Evolutionary conservation across 2,113 vertebrate species (phyloP).

Genomic region (Copsychus sechellarum): DNA sequence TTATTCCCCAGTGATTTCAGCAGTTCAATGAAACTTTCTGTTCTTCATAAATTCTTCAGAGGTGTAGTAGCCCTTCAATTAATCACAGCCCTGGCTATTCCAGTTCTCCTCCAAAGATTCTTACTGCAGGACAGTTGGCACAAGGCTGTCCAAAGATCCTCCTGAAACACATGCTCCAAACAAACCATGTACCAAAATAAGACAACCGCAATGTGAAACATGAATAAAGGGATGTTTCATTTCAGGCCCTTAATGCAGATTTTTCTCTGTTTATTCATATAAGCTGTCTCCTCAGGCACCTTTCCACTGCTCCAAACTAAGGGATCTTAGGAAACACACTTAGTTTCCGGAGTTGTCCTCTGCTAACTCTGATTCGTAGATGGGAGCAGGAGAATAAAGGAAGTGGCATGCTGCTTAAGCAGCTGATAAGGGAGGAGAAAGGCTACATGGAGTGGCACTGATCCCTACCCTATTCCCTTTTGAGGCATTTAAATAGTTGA

Average conservation of each 20-base stretch:
- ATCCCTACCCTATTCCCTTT: neutral
- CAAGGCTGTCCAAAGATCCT: neutral
- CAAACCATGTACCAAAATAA: neutral
- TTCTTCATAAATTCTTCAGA: constrained; percentile 1
- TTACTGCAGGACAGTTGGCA: neutral
- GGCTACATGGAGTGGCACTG: neutral
- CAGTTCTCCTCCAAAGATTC: neutral
- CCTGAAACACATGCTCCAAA: neutral
- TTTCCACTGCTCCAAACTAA: neutral
- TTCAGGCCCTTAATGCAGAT: neutral
- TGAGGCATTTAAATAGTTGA: neutral
- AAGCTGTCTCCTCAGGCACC: neutral
- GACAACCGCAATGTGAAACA: neutral
- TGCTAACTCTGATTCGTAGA: neutral
- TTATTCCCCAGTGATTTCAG: neutral
- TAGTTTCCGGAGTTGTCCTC: neutral
- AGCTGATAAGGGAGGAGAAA: neutral
- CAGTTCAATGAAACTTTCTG: neutral
- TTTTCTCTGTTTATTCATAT: neutral
- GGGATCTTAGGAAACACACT: neutral
- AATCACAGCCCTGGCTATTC: neutral
- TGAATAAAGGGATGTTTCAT: neutral
- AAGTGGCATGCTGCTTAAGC: neutral
- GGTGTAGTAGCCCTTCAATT: neutral
- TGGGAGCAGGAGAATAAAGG: neutral